Evolutionary conservation across 1,140 invertebrate species (phyloP).

Genomic region (Cotesia vestalis): DNA sequence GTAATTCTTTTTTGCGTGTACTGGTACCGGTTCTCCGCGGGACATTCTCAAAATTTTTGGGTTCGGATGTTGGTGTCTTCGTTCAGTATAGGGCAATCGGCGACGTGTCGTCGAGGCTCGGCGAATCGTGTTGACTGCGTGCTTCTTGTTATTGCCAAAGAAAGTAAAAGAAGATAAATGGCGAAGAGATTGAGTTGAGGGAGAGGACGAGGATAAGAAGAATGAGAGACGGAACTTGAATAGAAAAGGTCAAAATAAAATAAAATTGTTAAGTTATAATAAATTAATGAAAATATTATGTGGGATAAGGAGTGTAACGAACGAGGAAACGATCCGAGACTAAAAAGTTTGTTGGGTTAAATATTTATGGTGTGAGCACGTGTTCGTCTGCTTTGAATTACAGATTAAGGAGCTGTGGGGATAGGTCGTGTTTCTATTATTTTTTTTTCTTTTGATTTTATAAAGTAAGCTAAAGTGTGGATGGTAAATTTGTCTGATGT

Average conservation of each 20-base stretch:
- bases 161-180: constrained; percentile 1
- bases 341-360: constrained; percentile 23
- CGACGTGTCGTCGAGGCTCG: constrained; percentile 19
- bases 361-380: constrained; percentile 28
- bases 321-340: constrained; percentile 18
- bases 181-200: background rate
- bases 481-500: no score
- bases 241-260: background rate
- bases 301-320: background rate
- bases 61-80: background rate
- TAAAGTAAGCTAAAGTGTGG: background rate
- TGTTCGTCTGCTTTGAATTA: constrained; percentile 24
- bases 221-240: background rate
- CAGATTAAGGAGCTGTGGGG: constrained; percentile 20
- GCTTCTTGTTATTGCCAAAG: constrained; percentile 23
- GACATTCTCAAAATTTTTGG: constrained; percentile 35
- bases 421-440: constrained; percentile 22
- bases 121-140: constrained; percentile 16
- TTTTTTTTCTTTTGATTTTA: background rate
- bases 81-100: constrained; percentile 12
- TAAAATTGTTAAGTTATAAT: constrained; percentile 10
- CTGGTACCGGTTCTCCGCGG: constrained; percentile 20
- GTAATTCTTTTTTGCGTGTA: constrained; percentile 8
- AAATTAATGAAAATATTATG: constrained; percentile 10
- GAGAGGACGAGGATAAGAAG: constrained; percentile 10